A percentile compares a stretch with the other conserved stretches of the same genome.
Conservation (phyloP, 2,888 invertebrate species). For the Aplocera efformata region DNA sequence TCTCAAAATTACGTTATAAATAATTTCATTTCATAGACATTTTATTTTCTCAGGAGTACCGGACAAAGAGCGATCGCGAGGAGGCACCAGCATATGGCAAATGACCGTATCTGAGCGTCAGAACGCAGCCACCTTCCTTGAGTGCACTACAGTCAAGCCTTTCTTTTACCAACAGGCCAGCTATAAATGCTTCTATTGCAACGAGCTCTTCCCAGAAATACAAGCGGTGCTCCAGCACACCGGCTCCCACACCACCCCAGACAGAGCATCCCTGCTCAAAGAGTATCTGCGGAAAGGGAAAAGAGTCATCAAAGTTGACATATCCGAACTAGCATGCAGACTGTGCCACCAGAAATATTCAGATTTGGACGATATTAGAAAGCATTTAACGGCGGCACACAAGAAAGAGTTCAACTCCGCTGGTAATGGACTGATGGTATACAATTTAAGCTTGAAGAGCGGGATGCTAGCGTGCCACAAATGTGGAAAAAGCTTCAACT, state of each 20-base stretch:
- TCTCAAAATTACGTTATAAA: too few species aligned
- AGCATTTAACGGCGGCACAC: conserved; percentile 52
- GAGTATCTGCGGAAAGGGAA: conserved; percentile 66
- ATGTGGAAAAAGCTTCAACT: conserved; percentile 63
- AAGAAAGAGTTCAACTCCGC: conserved; percentile 68
- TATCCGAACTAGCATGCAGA: conserved; percentile 61
- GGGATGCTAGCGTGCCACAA: conserved; percentile 61
- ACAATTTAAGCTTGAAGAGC: conserved; percentile 51
- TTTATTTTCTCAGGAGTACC: conserved; percentile 38
- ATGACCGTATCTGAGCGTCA: conserved; percentile 70
- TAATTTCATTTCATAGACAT: too few species aligned
- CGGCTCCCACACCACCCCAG: conserved; percentile 37
- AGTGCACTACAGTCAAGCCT: conserved; percentile 61
- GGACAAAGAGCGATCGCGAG: conserved; percentile 6
- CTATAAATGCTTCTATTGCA: conserved; percentile 72
- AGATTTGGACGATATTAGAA: conserved; percentile 60
- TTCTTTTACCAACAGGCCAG: conserved; percentile 72
- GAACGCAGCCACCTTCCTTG: conserved; percentile 68
- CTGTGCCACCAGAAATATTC: conserved; percentile 62
- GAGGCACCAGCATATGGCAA: conserved; percentile 65
- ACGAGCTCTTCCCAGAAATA: conserved; percentile 64
- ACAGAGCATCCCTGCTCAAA: conserved; percentile 53
- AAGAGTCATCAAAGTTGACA: conserved; percentile 68
- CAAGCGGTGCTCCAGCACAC: conserved; percentile 40
- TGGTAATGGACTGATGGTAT: conserved; percentile 68